These are phyloP conservation scores for Corythaeola cristata DNA, from an alignment of 2,113 vertebrate species.

Conservation along the genomic window DNA sequence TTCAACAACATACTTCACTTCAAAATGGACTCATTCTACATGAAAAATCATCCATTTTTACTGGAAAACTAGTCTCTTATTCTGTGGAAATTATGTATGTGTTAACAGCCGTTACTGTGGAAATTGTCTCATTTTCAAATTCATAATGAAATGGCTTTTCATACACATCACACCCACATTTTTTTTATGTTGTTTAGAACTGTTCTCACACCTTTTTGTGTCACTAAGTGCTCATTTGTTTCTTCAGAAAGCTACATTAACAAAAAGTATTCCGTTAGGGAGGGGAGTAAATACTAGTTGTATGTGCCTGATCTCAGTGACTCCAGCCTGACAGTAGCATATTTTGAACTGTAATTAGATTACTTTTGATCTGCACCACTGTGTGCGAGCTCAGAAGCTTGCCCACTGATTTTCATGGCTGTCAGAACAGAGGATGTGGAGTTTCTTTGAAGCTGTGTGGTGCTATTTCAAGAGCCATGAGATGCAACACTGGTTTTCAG, in stretches of 20 bases:
- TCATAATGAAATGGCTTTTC: not conserved
- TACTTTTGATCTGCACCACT: not conserved
- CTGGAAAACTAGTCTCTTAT: not conserved
- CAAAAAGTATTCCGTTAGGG: not conserved
- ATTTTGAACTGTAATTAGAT: not conserved
- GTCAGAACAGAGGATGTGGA: not conserved
- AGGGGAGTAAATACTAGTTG: not conserved
- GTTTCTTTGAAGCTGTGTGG: not conserved
- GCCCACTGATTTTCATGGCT: not conserved
- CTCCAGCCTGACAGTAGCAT: not conserved
- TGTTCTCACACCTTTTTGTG: constrained; percentile 5
- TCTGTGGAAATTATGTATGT: not conserved
- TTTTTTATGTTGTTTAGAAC: constrained; percentile 9
- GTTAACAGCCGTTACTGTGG: not conserved
- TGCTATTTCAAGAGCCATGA: not conserved
- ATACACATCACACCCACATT: not conserved
- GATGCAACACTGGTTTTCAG: not conserved
- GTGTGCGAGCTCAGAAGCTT: not conserved
- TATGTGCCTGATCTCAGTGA: not conserved
- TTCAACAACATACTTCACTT: not conserved
- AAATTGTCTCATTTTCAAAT: constrained; percentile 32
- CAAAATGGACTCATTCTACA: not conserved
- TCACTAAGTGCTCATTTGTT: not conserved
- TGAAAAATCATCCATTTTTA: not conserved
- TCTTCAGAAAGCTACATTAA: constrained; percentile 17